Conservation (phyloP, 2,888 invertebrate genomes). For the Rhodophaea formosa region DNA sequence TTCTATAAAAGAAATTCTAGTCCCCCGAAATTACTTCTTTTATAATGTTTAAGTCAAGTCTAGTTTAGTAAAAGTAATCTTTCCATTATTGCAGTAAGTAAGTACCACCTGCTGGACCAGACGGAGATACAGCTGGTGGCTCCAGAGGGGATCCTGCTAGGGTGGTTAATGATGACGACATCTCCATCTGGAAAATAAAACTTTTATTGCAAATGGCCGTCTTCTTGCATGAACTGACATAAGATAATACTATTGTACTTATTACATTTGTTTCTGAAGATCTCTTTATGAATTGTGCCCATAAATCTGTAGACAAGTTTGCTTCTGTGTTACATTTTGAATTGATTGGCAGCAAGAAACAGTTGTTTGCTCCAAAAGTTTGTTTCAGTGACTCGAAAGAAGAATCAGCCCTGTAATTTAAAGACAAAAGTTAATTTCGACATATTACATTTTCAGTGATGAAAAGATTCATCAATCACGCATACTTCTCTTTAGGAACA, state of each 20-base stretch:
- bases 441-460: background rate
- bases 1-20: too few relatives aligned
- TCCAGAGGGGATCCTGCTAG: constrained; percentile 52
- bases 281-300: constrained; percentile 89
- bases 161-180: constrained; percentile 45
- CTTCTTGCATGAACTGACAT: background rate
- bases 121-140: constrained; percentile 41
- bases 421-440: constrained; percentile 16
- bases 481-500: constrained; percentile 88
- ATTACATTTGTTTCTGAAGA: constrained; percentile 76
- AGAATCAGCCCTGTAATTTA: constrained; percentile 86
- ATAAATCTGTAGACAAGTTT: constrained; percentile 87
- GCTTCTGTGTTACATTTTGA: constrained; percentile 84
- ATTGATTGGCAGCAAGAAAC: constrained; percentile 95
- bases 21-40: too few relatives aligned
- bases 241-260: constrained; percentile 28
- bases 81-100: constrained; percentile 6
- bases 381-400: constrained; percentile 92
- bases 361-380: constrained; percentile 91
- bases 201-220: constrained; percentile 41
- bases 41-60: too few relatives aligned
- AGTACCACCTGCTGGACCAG: constrained; percentile 40
- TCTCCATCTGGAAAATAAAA: constrained; percentile 51
- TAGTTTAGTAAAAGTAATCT: background rate
- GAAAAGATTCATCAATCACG: constrained; percentile 10